Evolutionary conservation across 2,888 invertebrate species (phyloP), one percentile per base, ranked within the genome.

Genomic region (Uropetala carovei): DNA sequence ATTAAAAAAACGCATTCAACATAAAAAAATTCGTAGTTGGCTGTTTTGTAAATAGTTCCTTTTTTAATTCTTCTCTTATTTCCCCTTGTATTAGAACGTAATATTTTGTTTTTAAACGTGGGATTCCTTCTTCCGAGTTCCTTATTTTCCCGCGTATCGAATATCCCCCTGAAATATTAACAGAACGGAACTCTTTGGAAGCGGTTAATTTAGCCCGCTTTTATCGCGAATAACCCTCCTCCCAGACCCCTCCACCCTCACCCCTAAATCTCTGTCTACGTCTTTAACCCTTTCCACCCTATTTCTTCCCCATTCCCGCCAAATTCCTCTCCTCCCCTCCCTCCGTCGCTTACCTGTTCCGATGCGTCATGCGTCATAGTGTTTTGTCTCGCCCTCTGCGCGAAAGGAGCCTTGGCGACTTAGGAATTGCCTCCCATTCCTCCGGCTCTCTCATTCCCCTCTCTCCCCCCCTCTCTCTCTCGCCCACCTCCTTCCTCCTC

Each of bases 201-300:
- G 18, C 16, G n/a, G 57, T 83, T 83, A 83, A 83, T 83, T 57
- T 57, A 43, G 56, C 83, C 16, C 9, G 83, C 83, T 43, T 83
- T 83, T 83, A 83, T 83, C 83, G 43, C 83, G 64, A 64, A 64
- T n/a, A 75, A 75, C 75, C 75, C 75, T 56, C 18, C 43, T 83
- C 57, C 56, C 16, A 83, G 56, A 18, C 9, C 82, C 14, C 82
- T 82, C 27, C 43, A 22, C 16, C 11, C 43, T 27, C 16, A 18
- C 0, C 56, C 83, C 22, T 75, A 75, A 75, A 75, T 75, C 57
- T 82, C 43, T 27, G 27, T 30, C 43, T 43, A 14, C 43, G 11
- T 64, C n/a, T 11, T n/a, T 64, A 64, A 18, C n/a, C 64, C 13
- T 64, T 64, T n/a, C 64, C 64, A 7, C n/a, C n/a, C n/a, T 64